Evolutionary conservation across 2,888 invertebrate genomes (phyloP).

Genomic region (Drosophila anceps): DNA sequence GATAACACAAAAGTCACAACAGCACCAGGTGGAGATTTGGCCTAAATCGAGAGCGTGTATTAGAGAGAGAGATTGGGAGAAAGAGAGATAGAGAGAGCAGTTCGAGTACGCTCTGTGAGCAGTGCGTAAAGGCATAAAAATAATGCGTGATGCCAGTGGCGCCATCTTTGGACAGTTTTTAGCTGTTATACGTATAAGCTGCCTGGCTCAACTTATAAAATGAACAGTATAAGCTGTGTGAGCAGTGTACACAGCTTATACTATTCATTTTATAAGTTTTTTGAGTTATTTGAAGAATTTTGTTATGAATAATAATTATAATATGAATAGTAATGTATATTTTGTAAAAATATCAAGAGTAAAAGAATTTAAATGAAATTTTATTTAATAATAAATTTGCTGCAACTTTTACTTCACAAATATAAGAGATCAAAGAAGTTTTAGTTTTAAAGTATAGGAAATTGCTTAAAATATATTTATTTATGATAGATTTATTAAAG

Average conservation of each 20-base stretch:
- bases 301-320: background rate
- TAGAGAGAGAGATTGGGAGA: background rate
- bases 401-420: background rate
- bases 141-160: conserved; percentile 23
- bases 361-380: no score
- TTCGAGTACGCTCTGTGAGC: background rate
- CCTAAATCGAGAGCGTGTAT: conserved; percentile 13
- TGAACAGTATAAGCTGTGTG: background rate
- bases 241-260: background rate
- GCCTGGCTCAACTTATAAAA: conserved; percentile 1
- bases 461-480: background rate
- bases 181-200: conserved; percentile 2
- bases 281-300: background rate
- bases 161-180: conserved; percentile 32
- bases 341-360: no score
- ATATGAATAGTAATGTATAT: background rate
- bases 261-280: no score
- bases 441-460: background rate
- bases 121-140: conserved; percentile 34
- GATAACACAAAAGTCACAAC: conserved; percentile 65
- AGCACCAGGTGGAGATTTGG: conserved; percentile 23
- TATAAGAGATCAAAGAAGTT: background rate
- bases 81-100: background rate
- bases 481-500: background rate
- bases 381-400: background rate